phyloP scores from a whole-genome alignment of 2,888 invertebrate genomes.

The Cotesia congregata region DNA sequence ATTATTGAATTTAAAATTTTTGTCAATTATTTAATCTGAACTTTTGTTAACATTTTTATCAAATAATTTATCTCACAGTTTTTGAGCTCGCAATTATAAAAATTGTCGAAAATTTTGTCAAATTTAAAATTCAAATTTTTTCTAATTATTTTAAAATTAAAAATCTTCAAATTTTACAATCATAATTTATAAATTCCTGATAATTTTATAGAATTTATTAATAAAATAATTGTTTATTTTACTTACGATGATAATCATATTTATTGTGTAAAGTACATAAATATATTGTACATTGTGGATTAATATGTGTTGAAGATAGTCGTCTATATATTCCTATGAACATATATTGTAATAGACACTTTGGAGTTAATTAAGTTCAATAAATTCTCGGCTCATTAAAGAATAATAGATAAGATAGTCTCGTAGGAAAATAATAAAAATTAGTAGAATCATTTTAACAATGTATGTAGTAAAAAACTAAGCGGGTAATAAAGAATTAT shows the following conservation, averaged over 20 bases:
- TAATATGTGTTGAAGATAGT: background rate
- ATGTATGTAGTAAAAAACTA: background rate
- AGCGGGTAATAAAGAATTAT: background rate
- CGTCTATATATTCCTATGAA: background rate
- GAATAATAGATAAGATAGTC: background rate
- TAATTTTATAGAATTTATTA: too few species aligned
- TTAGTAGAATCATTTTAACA: background rate
- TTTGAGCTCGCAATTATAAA: too few species aligned
- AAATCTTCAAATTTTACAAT: too few species aligned
- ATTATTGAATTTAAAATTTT: too few species aligned
- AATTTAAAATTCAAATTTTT: too few species aligned
- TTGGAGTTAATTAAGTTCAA: background rate
- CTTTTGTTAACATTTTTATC: too few species aligned
- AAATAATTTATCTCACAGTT: too few species aligned
- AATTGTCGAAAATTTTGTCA: too few species aligned
- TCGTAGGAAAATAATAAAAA: background rate
- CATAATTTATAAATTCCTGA: too few species aligned
- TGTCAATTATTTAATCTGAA: too few species aligned
- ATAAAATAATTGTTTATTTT: background rate
- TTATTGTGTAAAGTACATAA: background rate
- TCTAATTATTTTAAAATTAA: too few species aligned
- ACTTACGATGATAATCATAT: background rate
- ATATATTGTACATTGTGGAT: background rate
- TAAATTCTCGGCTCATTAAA: background rate
- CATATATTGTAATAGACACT: background rate